Evolutionary conservation across 2,888 invertebrate species (phyloP), one percentile per base, ranked within the genome.

Genomic region (Conistra vaccinii): DNA sequence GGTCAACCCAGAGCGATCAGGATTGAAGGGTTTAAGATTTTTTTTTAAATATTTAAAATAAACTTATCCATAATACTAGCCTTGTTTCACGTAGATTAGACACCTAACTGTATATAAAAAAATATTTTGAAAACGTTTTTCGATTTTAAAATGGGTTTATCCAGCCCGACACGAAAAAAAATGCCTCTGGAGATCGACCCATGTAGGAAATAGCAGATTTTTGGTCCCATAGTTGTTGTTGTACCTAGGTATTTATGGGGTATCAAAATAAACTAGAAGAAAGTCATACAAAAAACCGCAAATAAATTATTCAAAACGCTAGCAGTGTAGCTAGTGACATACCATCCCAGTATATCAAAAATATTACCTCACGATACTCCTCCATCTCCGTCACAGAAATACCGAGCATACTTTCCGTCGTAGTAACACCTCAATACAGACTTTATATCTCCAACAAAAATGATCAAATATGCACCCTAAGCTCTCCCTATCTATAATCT

Each of bases 381-480:
- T 61, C 74, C 58, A 87, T 85, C 81, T 85, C 69, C 80, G 61
- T 81, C 83, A 70, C 72, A 69, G 76, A 81, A 85, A 85, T 85
- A 73, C 80, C 83, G 71, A 74, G 48, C 57, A 73, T 66, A 67
- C 55, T 81, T 84, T 73, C 75, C 76, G 76, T 79, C 81, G 77
- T 74, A 71, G 67, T 77, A 85, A 85, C 85, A 84, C 84, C 86
- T 87, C 86, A 88, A 89, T 87, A 80, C 84, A 78, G 86, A 73
- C 80, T 82, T 83, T 83, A 88, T 83, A 85, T 78, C 63, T 74
- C 69, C 76, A 79, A 87, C 92, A 92, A 88, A 91, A 91, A 89
- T 92, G 91, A 95, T 95, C 93, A 95, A 94, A 95, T 95, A 95
- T 95, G 95, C 95, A 96, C 95, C 95, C 95, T 93, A 91, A 90